Evolutionary conservation across 2,797 vertebrate genomes (phyloP).

Genomic region (Sus cebifrons): DNA sequence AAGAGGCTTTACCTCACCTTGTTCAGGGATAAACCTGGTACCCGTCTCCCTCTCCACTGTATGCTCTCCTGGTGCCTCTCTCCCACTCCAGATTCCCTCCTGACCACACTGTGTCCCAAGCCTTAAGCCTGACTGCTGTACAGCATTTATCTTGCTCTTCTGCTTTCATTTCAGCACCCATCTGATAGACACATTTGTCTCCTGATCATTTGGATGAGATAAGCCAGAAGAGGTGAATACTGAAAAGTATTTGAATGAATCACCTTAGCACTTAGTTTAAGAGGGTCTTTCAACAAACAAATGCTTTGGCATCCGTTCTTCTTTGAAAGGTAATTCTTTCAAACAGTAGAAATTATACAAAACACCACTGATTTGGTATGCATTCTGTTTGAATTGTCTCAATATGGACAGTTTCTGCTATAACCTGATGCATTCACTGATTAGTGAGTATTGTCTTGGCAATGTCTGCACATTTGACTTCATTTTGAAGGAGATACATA

Average conservation of each 20-base stretch:
- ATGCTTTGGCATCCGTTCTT: not conserved
- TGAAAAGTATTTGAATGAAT: conserved; percentile 4
- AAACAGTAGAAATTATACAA: not conserved
- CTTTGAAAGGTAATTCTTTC: conserved; percentile 49
- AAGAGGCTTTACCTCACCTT: not conserved
- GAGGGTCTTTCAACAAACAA: not conserved
- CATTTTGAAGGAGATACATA: not conserved
- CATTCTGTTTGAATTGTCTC: not conserved
- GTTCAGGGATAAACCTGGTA: not conserved
- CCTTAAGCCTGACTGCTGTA: not conserved
- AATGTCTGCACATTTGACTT: not conserved
- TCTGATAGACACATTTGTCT: not conserved
- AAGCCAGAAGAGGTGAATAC: not conserved
- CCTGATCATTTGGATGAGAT: not conserved
- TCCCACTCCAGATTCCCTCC: not conserved
- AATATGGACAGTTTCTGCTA: not conserved
- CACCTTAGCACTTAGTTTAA: not conserved
- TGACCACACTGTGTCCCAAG: not conserved
- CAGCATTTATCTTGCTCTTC: not conserved
- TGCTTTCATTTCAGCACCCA: not conserved
- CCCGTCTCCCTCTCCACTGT: not conserved
- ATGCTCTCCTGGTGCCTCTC: not conserved
- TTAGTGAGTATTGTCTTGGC: not conserved
- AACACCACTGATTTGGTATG: not conserved
- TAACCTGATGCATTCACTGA: not conserved